Evolutionary conservation across 2,797 vertebrate genomes (phyloP).

Genomic region (Mormyrus proboscirostris): DNA sequence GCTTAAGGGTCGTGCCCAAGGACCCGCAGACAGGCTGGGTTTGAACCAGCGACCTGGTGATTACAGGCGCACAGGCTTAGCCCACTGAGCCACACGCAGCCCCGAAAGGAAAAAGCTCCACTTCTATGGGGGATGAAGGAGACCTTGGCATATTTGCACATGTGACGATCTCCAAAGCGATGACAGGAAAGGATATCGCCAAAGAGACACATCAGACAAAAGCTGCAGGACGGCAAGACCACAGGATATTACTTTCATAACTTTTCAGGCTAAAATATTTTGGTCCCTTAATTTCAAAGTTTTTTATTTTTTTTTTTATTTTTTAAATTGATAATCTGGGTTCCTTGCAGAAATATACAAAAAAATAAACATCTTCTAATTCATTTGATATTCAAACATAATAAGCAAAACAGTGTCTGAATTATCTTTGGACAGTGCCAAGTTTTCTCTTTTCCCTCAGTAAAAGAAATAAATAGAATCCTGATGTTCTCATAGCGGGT

Average conservation of each 20-base stretch:
- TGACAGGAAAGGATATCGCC: neutral
- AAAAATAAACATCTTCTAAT: slow-evolving; percentile 31
- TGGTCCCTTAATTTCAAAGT: slow-evolving; percentile 53
- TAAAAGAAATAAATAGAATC: neutral
- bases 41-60: neutral
- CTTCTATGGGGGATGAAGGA: neutral
- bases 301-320: slow-evolving; percentile 11
- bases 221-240: neutral
- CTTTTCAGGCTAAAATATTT: slow-evolving; percentile 37
- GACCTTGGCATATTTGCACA: neutral
- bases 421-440: slow-evolving; percentile 10
- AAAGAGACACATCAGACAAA: neutral
- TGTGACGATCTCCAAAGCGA: neutral
- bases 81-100: neutral
- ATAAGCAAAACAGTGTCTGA: slow-evolving; percentile 42
- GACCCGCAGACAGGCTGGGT: too few species aligned
- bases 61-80: neutral
- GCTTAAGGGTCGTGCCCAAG: neutral
- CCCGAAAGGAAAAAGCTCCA: neutral
- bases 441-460: neutral
- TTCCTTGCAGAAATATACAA: slow-evolving; percentile 24
- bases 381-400: slow-evolving; percentile 28
- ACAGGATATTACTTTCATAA: slow-evolving; percentile 35
- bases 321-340: slow-evolving; percentile 25
- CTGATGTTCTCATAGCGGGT: slow-evolving; percentile 36